Evolutionary conservation across 2,113 vertebrate genomes (phyloP).

Genomic region (Pogona vitticeps): DNA sequence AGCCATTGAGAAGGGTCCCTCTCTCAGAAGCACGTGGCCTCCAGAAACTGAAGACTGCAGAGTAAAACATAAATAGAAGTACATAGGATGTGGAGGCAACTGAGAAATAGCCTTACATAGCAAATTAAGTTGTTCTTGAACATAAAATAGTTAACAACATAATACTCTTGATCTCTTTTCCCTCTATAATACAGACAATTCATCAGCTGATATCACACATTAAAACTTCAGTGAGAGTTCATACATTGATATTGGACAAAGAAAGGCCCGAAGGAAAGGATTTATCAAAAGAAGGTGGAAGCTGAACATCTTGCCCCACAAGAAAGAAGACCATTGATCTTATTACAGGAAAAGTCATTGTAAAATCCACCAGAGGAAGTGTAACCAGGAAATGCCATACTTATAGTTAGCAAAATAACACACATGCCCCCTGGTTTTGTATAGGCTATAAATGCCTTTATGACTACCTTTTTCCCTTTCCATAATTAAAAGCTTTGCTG

Average conservation of each 20-base stretch:
- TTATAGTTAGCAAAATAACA: neutral
- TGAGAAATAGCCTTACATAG: neutral
- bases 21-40: neutral
- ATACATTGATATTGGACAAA: constrained; percentile 24
- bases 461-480: constrained; percentile 19
- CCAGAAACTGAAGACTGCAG: neutral
- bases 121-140: constrained; percentile 28
- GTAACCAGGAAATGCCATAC: neutral
- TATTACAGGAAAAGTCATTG: constrained; percentile 13
- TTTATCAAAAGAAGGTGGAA: constrained; percentile 45
- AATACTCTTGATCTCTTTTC: constrained; percentile 20
- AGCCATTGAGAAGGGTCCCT: neutral
- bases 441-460: constrained; percentile 35
- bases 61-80: neutral
- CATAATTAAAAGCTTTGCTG: constrained; percentile 20
- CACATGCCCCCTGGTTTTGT: constrained; percentile 7
- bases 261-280: constrained; percentile 33
- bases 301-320: neutral
- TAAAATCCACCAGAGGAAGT: constrained; percentile 13
- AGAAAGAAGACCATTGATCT: constrained; percentile 29
- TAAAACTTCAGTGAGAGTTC: neutral
- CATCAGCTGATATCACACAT: constrained; percentile 12
- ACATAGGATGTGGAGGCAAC: neutral
- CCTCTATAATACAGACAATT: neutral
- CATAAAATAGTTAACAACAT: no score